Evolutionary conservation across 2,113 vertebrate genomes (phyloP), one percentile per base, ranked within the genome.

Genomic region (Pteruthius melanotis): DNA sequence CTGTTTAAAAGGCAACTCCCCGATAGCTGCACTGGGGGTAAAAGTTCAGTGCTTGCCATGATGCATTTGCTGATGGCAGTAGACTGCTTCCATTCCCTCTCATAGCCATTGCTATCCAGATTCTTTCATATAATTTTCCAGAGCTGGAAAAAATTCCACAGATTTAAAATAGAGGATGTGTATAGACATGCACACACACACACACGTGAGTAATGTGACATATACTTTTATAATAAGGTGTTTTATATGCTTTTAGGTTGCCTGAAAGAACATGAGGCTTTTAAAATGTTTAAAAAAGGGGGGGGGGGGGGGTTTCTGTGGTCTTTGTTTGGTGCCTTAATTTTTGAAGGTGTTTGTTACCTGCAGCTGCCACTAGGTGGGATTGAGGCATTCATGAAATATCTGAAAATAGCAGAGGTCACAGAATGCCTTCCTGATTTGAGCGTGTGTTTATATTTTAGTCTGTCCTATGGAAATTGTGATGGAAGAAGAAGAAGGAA

Each of bases 11-110:
- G 59, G 42, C 77, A 89, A 2, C 33, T 53, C 42, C 40, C 40
- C 0, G 1, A 13, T 33, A 63, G 66, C 63, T 91, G 45, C 35
- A 23, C 42, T 0, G 0, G 24, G 63, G 45, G 16, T 75, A n/a
- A 59, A 89, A 93, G 42, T 77, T 92, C 56, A 52, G 17, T 77
- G 50, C 33, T 78, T 82, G 87, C 56, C 18, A 8, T 31, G 54
- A 10, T 92, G 80, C 5, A 3, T 71, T 90, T 90, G 33, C 83
- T 79, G 66, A 44, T 63, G 61, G 10, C 20, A 45, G n/a, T 21
- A 54, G 33, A 8, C 93, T 77, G 61, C 63, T 94, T 93, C 39
- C 28, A 10, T 93, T 93, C 27, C 49, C 33, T 68, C 45, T 79
- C 30, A 33, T 12, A 76, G 74, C 33, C 18, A 12, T 27, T 88